phyloP scores from a whole-genome alignment of 2,888 invertebrate genomes.

The Isoperla grammatica region DNA sequence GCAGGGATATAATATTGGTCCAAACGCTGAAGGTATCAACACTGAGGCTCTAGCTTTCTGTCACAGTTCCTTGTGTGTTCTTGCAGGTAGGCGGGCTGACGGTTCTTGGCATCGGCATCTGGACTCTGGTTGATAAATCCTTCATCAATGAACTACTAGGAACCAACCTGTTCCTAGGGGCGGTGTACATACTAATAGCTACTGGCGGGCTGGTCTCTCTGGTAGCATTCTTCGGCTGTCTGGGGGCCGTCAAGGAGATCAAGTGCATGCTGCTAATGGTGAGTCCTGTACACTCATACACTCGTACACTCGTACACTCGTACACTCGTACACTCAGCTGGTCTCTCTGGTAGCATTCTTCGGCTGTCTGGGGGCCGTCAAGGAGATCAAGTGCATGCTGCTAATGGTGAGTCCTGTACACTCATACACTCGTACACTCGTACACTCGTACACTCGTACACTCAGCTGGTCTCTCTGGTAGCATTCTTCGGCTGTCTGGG shows the following conservation, averaged over 20 bases:
- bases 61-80: not conserved
- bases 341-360: conserved; percentile 80
- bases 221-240: conserved; percentile 84
- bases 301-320: too few species aligned
- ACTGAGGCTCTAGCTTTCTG: too few species aligned
- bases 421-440: too few species aligned
- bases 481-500: conserved; percentile 90
- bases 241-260: conserved; percentile 90
- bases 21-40: not conserved
- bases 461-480: conserved; percentile 70
- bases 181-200: conserved; percentile 76
- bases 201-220: conserved; percentile 76
- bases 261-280: conserved; percentile 90
- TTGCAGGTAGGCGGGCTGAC: conserved; percentile 68
- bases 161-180: conserved; percentile 80
- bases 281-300: conserved; percentile 45
- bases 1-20: too few species aligned
- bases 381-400: conserved; percentile 90
- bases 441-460: too few species aligned
- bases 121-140: conserved; percentile 78
- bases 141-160: conserved; percentile 80
- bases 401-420: conserved; percentile 81
- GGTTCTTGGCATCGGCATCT: conserved; percentile 73
- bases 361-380: conserved; percentile 90
- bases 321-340: too few species aligned